Base-by-base conservation (phyloP, 2,888 invertebrate genomes). In the Biston betularia region DNA sequence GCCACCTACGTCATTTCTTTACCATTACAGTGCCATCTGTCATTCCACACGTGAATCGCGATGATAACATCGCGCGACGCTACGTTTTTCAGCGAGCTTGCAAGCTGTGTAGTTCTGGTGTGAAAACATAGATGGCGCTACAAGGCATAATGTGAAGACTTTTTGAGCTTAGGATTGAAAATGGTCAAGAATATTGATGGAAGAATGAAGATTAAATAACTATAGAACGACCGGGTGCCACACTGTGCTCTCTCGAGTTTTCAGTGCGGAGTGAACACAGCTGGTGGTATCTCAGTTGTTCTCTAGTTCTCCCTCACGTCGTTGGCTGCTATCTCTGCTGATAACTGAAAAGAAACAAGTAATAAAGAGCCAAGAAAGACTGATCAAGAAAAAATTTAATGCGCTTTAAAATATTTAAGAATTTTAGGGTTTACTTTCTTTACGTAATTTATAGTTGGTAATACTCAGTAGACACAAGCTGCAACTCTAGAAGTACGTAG, bases 281-380 rank as follows among this genome's bases (percentile, higher is more conserved):
- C 98, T 98, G 98, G 98, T 98, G 98, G 98, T 98, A 98, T 98
- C 98, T 98, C 98, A 98, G 97, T 97, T 94, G 95, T 95, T 95
- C 94, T 92, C 86, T 94, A 94, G 94, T 91, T 88, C 89, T 83
- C 82, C 87, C 82, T 74, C 86, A 70, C 75, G 60, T 52, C 58
- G 48, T n/a, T 45, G 44, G 38, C 52, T 54, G 44, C 49, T 35
- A 34, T 34, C 44, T 24, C 24, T 38, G 40, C 5, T 4, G 50
- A 15, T 33, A 56, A 12, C 34, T 44, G 44, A 24, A 55, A 11
- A 9, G 6, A n/a, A 14, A 45, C 3, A 44, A 24, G 3, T 48
- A 63, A 0, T 6, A 24, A 15, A 48, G 15, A 33, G 38, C 24
- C 33, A 44, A 40, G 63, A 53, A 53, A n/a, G 57, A 55, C 14